Evolutionary conservation across 2,888 invertebrate species (phyloP).

Genomic region (Lucinisca nassula): DNA sequence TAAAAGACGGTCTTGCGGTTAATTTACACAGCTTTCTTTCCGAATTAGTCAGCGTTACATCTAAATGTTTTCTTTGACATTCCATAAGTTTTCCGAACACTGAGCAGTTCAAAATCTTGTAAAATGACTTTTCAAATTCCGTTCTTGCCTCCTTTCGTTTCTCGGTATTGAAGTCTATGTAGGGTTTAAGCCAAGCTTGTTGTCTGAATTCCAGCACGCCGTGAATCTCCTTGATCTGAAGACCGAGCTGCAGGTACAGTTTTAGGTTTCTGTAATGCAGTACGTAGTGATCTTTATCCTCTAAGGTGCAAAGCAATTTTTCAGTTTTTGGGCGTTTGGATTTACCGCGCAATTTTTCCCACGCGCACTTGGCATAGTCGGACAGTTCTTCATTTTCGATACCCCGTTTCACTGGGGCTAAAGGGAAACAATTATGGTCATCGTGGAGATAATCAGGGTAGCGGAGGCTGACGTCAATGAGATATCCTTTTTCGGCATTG

Average conservation of each 20-base stretch:
- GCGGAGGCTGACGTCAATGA: not conserved
- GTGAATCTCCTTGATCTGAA: slow-evolving; percentile 76
- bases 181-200: slow-evolving; percentile 81
- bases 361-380: not conserved
- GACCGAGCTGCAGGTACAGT: slow-evolving; percentile 75
- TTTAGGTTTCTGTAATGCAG: slow-evolving; percentile 83
- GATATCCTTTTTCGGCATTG: not conserved
- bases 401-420: not conserved
- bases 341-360: not conserved
- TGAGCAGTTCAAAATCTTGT: not conserved
- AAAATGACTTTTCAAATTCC: not conserved
- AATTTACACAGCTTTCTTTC: not conserved
- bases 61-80: not conserved
- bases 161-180: slow-evolving; percentile 72
- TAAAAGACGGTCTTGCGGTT: slow-evolving; percentile 50
- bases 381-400: not conserved
- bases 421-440: not conserved
- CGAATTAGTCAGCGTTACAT: not conserved
- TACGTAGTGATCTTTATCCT: not conserved
- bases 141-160: not conserved
- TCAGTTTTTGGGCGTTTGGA: not conserved
- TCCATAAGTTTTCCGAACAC: not conserved
- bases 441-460: not conserved
- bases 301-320: not conserved
- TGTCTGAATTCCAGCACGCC: slow-evolving; percentile 81